Conservation (phyloP, 2,113 vertebrate species). For the Gobius niger region DNA sequence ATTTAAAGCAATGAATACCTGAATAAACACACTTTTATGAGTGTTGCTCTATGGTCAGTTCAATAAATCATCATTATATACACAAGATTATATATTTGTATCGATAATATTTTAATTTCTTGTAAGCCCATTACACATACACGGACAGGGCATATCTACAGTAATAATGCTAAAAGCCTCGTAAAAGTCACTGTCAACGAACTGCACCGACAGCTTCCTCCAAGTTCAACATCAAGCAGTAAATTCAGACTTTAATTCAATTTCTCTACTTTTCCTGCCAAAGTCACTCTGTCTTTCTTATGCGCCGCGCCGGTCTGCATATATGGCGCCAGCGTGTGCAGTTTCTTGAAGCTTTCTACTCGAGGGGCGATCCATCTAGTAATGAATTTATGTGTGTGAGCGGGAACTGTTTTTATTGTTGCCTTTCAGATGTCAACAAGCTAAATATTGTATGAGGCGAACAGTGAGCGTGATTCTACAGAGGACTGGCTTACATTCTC, state of each 20-base stretch:
- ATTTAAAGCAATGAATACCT: background rate
- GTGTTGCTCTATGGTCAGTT: background rate
- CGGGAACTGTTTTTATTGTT: conserved; percentile 5
- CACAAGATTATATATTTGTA: background rate
- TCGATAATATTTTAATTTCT: background rate
- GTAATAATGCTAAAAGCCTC: background rate
- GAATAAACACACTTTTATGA: too few species aligned
- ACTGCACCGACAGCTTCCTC: background rate
- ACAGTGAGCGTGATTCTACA: background rate
- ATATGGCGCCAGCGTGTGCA: background rate
- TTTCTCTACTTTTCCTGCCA: background rate
- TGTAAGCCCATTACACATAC: background rate
- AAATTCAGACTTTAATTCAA: background rate
- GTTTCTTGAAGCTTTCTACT: background rate
- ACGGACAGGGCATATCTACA: background rate
- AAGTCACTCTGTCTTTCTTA: background rate
- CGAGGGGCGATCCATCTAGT: conserved; percentile 6
- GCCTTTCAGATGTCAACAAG: conserved; percentile 4
- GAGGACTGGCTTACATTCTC: background rate
- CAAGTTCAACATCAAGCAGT: background rate
- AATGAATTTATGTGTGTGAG: conserved; percentile 4
- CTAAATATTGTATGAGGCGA: conserved; percentile 2
- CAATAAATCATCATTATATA: background rate
- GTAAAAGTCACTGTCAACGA: background rate
- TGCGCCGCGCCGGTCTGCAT: background rate